Conservation (phyloP, 2,888 invertebrate species). For the Oxycera nigricornis region DNA sequence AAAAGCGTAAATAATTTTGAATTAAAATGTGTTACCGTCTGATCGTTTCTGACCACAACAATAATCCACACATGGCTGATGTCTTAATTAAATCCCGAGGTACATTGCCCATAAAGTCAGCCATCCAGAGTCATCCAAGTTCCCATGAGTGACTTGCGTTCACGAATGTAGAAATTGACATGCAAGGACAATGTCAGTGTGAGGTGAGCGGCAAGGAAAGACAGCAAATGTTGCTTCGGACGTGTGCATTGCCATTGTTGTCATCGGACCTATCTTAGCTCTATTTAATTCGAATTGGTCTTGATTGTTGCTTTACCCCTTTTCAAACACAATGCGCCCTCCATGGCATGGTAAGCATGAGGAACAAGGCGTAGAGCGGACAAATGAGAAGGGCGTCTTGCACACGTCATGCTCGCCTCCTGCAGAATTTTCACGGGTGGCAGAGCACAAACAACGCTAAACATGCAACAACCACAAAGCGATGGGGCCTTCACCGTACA, state of each 20-base stretch:
- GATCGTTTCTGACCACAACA: background rate
- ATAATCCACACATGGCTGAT: slow-evolving; percentile 13
- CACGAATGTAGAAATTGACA: too few relatives aligned
- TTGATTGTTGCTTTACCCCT: too few relatives aligned
- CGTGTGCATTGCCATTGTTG: too few relatives aligned
- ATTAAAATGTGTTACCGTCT: background rate
- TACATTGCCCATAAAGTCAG: too few relatives aligned
- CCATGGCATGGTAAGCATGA: too few relatives aligned
- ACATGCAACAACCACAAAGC: background rate
- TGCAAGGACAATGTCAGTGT: too few relatives aligned
- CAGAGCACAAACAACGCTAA: slow-evolving; percentile 18
- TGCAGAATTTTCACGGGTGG: slow-evolving; percentile 20
- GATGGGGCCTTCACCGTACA: background rate
- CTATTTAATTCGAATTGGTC: too few relatives aligned
- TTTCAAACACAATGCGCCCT: background rate
- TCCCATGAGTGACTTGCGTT: too few relatives aligned
- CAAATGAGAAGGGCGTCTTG: slow-evolving; percentile 14
- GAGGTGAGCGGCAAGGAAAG: too few relatives aligned
- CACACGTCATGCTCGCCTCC: background rate
- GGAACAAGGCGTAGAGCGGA: too few relatives aligned
- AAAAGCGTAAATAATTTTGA: background rate
- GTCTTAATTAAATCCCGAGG: slow-evolving; percentile 1
- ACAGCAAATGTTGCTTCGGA: too few relatives aligned
- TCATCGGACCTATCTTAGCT: background rate
- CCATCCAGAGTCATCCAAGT: too few relatives aligned